Base-by-base conservation (phyloP, 2,888 invertebrate genomes). In the Tetramorium bicarinatum region DNA sequence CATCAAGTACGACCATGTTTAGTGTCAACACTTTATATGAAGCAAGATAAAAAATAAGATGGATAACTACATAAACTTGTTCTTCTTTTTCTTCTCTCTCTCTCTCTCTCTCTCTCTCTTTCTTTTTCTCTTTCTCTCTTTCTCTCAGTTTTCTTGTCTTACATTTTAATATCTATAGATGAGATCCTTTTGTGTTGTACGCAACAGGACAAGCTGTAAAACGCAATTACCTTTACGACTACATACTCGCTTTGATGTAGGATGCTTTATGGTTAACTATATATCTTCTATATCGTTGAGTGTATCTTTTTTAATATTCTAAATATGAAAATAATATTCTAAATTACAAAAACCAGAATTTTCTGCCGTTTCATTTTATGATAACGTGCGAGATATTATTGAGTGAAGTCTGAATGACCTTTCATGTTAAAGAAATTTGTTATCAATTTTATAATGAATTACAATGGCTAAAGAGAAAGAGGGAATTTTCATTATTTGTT, bases 171-270 rank as follows among this genome's bases (percentile, higher is more conserved):
- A 87, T 87, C 82, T 75, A 72, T 56, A 56, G 56, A 56, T 54
- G 75, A 80, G 72, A 59, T 79, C 77, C 79, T 82, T 82, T 87
- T 87, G 84, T 87, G 79, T 71, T 71, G 75, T 18, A 86, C 38
- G 76, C 83, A 59, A 76, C 71, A 56, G 82, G 87, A 80, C 75
- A 72, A 85, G 72, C 82, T 77, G 82, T 76, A 87, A 85, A 87
- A 54, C 29, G 82, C 87, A 85, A 87, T 87, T 87, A 85, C 87
- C 72, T 83, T 75, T 29, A 80, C 79, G 82, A 85, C 67, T 82
- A 75, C 61, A 79, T 54, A 66, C 64, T 80, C 59, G 74, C 79
- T 79, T 79, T 79, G 79, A 79, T 18, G 47, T 34, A 59, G 56
- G 8, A 21, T 13, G 47, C 59, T 72, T 80, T 80, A 59, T 59